phyloP scores from a whole-genome alignment of 2,888 invertebrate species.

The Chloroclysta siterata region DNA sequence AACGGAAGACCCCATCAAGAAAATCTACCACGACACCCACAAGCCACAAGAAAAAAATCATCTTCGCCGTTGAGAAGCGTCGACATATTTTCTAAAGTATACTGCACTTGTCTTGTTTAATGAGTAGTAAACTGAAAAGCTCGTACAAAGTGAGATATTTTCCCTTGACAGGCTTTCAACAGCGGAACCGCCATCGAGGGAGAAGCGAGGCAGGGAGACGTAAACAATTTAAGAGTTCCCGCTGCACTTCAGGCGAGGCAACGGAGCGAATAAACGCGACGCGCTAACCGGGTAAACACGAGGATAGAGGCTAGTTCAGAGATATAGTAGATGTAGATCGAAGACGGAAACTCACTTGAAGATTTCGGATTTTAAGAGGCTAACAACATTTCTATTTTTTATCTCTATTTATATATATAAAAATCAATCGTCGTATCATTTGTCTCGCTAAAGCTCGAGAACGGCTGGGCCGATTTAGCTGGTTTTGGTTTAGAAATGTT shows the following conservation, averaged over 20 bases:
- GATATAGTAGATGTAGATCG: slow-evolving; percentile 6
- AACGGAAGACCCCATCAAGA: no score
- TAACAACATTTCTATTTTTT: no score
- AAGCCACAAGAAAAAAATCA: not conserved
- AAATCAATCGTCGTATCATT: no score
- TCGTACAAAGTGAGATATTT: slow-evolving; percentile 33
- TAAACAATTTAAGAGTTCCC: slow-evolving; percentile 72
- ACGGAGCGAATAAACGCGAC: slow-evolving; percentile 66
- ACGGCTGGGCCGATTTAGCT: no score
- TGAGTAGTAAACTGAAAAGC: slow-evolving; percentile 46
- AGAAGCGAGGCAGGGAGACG: slow-evolving; percentile 56
- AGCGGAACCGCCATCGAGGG: slow-evolving; percentile 26
- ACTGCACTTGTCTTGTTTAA: slow-evolving; percentile 37
- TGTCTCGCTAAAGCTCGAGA: no score
- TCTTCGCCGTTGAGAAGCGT: not conserved
- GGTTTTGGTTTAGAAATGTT: no score
- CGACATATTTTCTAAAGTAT: slow-evolving; percentile 11
- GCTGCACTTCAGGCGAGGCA: slow-evolving; percentile 64
- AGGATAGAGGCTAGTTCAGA: slow-evolving; percentile 37
- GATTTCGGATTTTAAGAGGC: not conserved
- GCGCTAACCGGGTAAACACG: slow-evolving; percentile 59
- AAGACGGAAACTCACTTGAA: slow-evolving; percentile 2
- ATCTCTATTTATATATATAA: no score
- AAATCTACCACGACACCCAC: no score
- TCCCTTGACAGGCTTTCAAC: slow-evolving; percentile 21